Base-by-base conservation (phyloP, 1,140 invertebrate genomes). In the Piezodorus guildinii region DNA sequence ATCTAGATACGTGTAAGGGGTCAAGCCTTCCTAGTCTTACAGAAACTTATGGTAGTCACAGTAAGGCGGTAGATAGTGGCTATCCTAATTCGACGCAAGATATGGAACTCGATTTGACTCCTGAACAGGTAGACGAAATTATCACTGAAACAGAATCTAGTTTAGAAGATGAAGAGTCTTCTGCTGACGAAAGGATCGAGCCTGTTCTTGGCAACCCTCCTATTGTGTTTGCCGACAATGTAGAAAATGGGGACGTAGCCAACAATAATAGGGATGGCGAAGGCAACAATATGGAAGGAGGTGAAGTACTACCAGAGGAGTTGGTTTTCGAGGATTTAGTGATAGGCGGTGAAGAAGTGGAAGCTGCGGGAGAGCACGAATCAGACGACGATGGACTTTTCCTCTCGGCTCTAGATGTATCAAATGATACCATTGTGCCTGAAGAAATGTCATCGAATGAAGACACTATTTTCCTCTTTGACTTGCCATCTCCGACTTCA, bases 241-340 rank as follows among this genome's bases (percentile, higher is more conserved):
- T 79, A 8, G 77, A 80, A 71, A 81, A 80, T 68, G 77, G 78
- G 8, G 78, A 81, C 70, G 70, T 80, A 12, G 78, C 74, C 4
- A 80, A 81, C 68, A 80, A 81, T 67, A 81, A 80, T 68, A 71
- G 78, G 34, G 78, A 81, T 66, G 71, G 70, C 2, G 77, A 80
- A 70, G 78, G 78, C 60, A 80, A 80, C 66, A 79, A 80, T 66
- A 73, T 77, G 64, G 62, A 63, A 27, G 34, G 21, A 16, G 30
- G 27, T 23, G 3, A 10, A 5, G 16, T 21, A 21, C 27, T 45
- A 34, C 21, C 12, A 12, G 46, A 30, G 19, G 23, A 15, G 12
- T 56, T 63, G 15, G n/a, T 21, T 25, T 58, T 58, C n/a, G 46
- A 49, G 19, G 46, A 10, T n/a, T 21, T 49, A 19, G 46, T 49